Evolutionary conservation across 2,888 invertebrate species (phyloP), one percentile per base, ranked within the genome.

Genomic region (Zhengitettix transpicula): DNA sequence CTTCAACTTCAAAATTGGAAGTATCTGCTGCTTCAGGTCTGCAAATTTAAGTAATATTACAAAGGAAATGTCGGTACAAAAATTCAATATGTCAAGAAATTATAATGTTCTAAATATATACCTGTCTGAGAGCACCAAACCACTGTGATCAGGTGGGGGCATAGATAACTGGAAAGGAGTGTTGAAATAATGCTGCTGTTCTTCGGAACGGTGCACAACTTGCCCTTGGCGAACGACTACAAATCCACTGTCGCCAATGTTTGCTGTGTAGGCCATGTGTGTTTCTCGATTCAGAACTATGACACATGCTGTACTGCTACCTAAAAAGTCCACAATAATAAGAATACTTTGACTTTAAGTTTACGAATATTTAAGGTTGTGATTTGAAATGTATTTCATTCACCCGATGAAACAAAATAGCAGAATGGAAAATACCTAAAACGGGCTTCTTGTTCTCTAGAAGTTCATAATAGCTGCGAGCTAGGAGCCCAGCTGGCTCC

Each of bases 131-230:
- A 94, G 82, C 63, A 94, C 94, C 69, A 87, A 84, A 64, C 85
- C 84, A 65, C 87, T 86, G 67, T 89, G 87, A 14, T 89, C 89
- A 1, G 94, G 92, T 28, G 97, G 97, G 47, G 96, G 92, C 67
- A 97, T 77, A 56, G 96, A 91, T 65, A 98, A 79, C 75, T 98
- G 98, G 79, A 93, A 98, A 7, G 98, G 98, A 51, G 98, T 97
- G 77, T 98, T 98, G 75, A 98, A 98, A 76, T 97, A 97, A 75
- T 98, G 98, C 69, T 96, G 95, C 71, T 98, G 98, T 72, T 98
- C 98, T 69, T 90, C 89, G 8, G 96, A 96, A 64, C 91, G 84
- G 71, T 94, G 90, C 40, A 98, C 86, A 17, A 98, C 84, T 67
- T 85, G 81, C 17, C 93, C 94, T 57, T 82, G 81, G 28, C 95